Evolutionary conservation across 35 echinoderm and acorn worm species (phyloP), one percentile per base, ranked within the genome.

Genomic region (Patiria miniata): DNA sequence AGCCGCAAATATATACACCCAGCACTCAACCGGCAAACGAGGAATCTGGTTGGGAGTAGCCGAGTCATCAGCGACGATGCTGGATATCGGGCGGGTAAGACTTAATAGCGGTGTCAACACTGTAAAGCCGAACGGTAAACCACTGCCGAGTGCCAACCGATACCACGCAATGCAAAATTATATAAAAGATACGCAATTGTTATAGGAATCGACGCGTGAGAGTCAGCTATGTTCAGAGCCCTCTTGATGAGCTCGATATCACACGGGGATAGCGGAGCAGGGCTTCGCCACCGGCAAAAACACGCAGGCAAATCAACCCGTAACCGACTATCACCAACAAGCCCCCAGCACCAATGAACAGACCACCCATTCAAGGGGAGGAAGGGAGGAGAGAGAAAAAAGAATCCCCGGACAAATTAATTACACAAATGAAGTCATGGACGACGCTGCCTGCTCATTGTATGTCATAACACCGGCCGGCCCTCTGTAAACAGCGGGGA

Each of bases 351-450:
- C 65, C 65, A 73, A 2, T 7, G 26, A 10, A 30, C 0, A 30
- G 26, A 26, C 65, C 65, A 32, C 21, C 26, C 15, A 5, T 30
- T 10, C 2, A 73, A n/a, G 19, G 19, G 57, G 5, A 21, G 58
- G 42, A 47, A 47, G 42, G 12, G 42, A 4, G 12, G 42, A 47
- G 12, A 47, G 12, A 47, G 12, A 61, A 19, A 73, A 4, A 47
- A 23, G 29, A 23, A 73, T 34, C 21, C 21, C 65, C 65, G 34
- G 34, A 9, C 26, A 73, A 73, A 73, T 73, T 73, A 73, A 73
- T 73, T 73, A 73, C 65, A 73, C 65, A 73, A 73, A 73, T 73
- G 65, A 73, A 73, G 65, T 73, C 26, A 73, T 73, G 19, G 34
- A 32, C 65, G 26, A 73, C 65, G 65, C 23, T 36, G 65, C 34